These are phyloP conservation scores for Graphium colonna DNA, from an alignment of 2,888 invertebrate species.

Conservation along the genomic window DNA sequence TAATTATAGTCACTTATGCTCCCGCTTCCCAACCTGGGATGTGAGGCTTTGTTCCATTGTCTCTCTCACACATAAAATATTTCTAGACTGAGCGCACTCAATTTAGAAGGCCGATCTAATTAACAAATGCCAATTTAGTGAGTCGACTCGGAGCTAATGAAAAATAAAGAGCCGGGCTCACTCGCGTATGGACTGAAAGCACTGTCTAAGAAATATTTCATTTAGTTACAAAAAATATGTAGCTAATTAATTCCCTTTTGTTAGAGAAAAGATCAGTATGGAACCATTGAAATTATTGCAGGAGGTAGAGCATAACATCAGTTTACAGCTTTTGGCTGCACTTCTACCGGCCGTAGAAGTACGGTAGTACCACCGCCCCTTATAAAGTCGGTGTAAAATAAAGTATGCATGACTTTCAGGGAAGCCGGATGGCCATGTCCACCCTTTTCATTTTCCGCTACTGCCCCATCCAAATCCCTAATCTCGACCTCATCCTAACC, in stretches of 20 bases:
- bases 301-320: no score
- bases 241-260: neutral
- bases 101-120: conserved; percentile 28
- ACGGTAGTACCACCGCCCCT: no score
- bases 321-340: no score
- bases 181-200: conserved; percentile 3
- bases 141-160: conserved; percentile 14
- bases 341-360: no score
- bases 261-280: neutral
- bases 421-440: no score
- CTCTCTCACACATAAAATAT: conserved; percentile 22
- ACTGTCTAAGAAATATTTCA: neutral
- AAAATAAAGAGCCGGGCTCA: conserved; percentile 17
- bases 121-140: conserved; percentile 35
- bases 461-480: no score
- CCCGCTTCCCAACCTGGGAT: conserved; percentile 7
- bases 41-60: conserved; percentile 20
- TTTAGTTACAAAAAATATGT: no score
- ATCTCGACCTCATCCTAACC: no score
- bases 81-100: conserved; percentile 14
- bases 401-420: no score
- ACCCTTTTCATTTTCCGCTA: no score
- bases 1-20: conserved; percentile 17
- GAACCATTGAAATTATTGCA: neutral
- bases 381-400: no score